Base-by-base conservation (phyloP, 2,797 vertebrate genomes). In the Fratercula arctica region DNA sequence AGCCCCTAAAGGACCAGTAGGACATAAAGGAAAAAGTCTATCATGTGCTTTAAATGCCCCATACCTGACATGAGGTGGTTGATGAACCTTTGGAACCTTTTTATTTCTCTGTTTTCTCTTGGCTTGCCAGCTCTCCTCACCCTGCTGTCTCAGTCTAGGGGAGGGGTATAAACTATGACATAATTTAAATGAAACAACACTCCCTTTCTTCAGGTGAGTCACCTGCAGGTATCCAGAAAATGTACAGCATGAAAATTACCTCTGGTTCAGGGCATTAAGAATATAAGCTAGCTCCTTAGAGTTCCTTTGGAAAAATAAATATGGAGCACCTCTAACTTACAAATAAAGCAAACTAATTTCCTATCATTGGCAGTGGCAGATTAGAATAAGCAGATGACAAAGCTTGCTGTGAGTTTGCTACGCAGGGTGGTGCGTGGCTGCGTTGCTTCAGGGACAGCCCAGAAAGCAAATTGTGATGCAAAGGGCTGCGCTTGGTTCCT, bases 141-240 rank as follows among this genome's bases (percentile, higher is more conserved):
- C 2, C 31, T 87, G 13, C 25, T 63, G 3, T 75, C 46, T 69
- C 68, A 56, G 35, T 50, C 35, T 64, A 81, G 59, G 46, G 54
- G 28, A 68, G 39, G 1, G 9, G 8, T 78, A 78, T 64, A 69
- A 78, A 75, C 72, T 63, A 60, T 81, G 86, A 66, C 39, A 39
- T 89, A 80, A 77, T 73, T 81, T 66, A 85, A 64, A 77, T 64
- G 57, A 77, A 95, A 57, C 11, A 37, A 76, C 48, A 68, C 50
- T 92, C 78, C 41, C 39, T 89, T 92, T 93, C 70, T 92, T 95
- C 61, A 75, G 11, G 53, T 87, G 92, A 96, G 48, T 93, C 89
- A 92, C 59, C 50, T 89, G 25, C 46, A 81, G 82, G 74, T 91
- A 90, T 96, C 41, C 63, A 76, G 76, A 92, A 92, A 92, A 95